A percentile compares a stretch with the other conserved stretches of the same genome.
Conservation (phyloP, 2,888 invertebrate species). For the Graphium colonna region DNA sequence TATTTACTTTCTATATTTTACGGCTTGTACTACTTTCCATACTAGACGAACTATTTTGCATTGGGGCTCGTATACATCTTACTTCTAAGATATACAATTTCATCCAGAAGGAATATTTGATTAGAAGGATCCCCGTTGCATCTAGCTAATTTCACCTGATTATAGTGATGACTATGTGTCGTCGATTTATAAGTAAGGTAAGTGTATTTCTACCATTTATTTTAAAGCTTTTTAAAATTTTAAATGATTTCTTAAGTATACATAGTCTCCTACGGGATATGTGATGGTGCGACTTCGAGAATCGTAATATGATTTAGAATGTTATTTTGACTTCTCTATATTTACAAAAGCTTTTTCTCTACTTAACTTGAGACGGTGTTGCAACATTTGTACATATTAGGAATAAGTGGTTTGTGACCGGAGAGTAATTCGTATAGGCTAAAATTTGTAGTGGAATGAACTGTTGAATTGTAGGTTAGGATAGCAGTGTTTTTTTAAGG, state of each 20-base stretch:
- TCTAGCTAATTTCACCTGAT: background rate
- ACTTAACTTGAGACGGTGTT: background rate
- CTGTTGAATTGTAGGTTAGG: conserved; percentile 1
- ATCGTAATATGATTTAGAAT: background rate
- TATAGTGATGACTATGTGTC: background rate
- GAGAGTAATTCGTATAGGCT: conserved; percentile 1
- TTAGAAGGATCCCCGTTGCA: background rate
- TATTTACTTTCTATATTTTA: no score
- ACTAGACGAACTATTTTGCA: no score
- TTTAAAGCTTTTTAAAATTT: no score
- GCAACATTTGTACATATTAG: background rate
- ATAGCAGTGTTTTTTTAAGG: no score
- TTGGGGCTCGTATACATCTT: no score
- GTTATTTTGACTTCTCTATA: background rate
- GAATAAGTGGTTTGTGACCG: no score
- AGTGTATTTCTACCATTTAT: no score
- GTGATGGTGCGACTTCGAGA: background rate
- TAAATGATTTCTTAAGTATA: no score
- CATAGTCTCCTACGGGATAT: background rate
- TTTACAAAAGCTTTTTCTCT: background rate
- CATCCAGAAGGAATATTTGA: no score
- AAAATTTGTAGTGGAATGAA: conserved; percentile 1
- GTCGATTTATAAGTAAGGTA: background rate
- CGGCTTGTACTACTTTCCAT: no score
- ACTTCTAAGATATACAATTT: no score